Conservation (phyloP, 2,888 invertebrate species). For the Yponomeuta plumbellus region DNA sequence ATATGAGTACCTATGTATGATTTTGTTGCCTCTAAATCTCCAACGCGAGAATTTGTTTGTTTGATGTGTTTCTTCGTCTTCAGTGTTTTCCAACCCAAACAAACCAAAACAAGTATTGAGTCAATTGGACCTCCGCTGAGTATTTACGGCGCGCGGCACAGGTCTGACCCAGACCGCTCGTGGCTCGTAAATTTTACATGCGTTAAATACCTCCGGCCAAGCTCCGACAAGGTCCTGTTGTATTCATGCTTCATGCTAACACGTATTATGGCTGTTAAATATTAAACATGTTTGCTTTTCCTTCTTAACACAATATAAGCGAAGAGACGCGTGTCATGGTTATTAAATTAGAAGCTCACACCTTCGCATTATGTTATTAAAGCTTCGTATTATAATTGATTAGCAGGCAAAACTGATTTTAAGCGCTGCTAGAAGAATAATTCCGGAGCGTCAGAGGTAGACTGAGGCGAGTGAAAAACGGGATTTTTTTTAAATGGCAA, state of each 20-base stretch:
- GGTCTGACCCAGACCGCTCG: not conserved
- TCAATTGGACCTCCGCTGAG: not conserved
- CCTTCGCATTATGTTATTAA: not conserved
- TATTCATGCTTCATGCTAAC: constrained; percentile 10
- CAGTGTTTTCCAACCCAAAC: not conserved
- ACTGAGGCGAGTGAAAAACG: too few relatives aligned
- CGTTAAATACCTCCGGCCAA: constrained; percentile 14
- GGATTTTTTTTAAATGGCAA: too few relatives aligned
- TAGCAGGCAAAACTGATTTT: not conserved
- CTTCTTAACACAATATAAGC: constrained; percentile 15
- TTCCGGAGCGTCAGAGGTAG: too few relatives aligned
- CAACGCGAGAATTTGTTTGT: too few relatives aligned
- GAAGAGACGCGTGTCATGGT: constrained; percentile 13
- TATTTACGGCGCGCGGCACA: not conserved
- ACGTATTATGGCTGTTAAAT: constrained; percentile 16
- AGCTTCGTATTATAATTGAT: not conserved
- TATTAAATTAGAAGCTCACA: constrained; percentile 13
- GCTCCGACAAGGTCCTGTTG: not conserved
- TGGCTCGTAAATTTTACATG: constrained; percentile 26
- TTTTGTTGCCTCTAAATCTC: too few relatives aligned
- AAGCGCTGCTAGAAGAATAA: not conserved
- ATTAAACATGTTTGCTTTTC: constrained; percentile 15
- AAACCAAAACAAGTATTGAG: not conserved
- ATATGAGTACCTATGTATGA: too few relatives aligned
- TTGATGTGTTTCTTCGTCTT: not conserved